A percentile compares a stretch with the other conserved stretches of the same genome.
These are phyloP conservation scores for Onychomys leucogaster DNA, from an alignment of 2,797 vertebrate genomes.

Conservation along the genomic window DNA sequence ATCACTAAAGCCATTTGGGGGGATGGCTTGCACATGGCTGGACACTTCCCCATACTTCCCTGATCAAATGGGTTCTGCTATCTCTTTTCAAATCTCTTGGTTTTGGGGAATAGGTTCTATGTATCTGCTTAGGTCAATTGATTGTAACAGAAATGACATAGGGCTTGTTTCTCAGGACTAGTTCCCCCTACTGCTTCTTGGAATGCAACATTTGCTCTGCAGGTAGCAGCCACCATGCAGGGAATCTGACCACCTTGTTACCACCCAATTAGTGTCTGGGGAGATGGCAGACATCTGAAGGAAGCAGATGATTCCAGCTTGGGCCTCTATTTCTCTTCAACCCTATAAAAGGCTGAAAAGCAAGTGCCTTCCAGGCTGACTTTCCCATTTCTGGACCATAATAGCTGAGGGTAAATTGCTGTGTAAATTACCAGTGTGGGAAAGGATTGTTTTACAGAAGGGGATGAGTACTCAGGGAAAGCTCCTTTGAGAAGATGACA, in stretches of 20 bases:
- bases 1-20: too few species aligned
- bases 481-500: slow-evolving; percentile 3
- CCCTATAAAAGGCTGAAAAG: not conserved
- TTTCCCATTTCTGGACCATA: not conserved
- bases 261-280: not conserved
- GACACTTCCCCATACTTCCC: not conserved
- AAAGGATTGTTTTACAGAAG: not conserved
- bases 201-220: not conserved
- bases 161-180: not conserved
- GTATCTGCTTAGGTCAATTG: not conserved
- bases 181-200: not conserved
- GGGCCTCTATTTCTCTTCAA: not conserved
- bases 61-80: not conserved
- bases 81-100: not conserved
- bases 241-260: not conserved
- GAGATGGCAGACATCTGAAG: not conserved
- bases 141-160: not conserved
- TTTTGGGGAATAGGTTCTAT: not conserved
- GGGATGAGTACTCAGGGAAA: not conserved
- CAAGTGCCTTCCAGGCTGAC: not conserved
- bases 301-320: not conserved
- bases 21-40: too few species aligned
- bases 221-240: not conserved
- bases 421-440: not conserved
- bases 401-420: not conserved